Base-by-base conservation (phyloP, 2,888 invertebrate genomes). In the Phyllotreta cruciferae region DNA sequence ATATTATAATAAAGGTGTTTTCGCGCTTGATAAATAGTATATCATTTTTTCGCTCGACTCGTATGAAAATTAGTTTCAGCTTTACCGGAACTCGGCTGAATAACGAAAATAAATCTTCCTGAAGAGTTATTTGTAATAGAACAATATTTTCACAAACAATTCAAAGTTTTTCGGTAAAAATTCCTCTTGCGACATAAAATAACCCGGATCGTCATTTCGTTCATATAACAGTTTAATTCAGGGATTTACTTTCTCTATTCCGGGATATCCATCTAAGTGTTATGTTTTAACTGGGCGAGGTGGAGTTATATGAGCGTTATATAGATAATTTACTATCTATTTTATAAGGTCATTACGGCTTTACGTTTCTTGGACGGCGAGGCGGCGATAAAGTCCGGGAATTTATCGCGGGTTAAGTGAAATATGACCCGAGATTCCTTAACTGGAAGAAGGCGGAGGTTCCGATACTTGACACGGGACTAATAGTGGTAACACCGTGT, bases 351-450 rank as follows among this genome's bases (percentile, higher is more conserved):
- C 74, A 75, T 78, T 77, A 77, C 71, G 69, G 71, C 65, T 70
- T 68, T 73, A 70, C 73, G 72, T 71, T 75, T 69, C 67, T 67
- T 47, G 66, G 56, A 56, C 45, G 56, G 52, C 34, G 36, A 36
- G 54, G 64, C 69, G 69, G 74, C 73, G 76, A 78, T 78, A 76
- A 78, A 75, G 75, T 71, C 68, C 60, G 63, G 71, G 73, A 77
- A 78, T 79, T 79, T 78, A 78, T 79, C 74, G 76, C 73, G 69
- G 76, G 75, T 74, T 75, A 75, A 75, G 75, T 77, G 77, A 77
- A 77, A 76, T 72, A 77, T 76, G 75, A 75, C 71, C 73, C 66
- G 60, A 64, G 70, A 71, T 73, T 70, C 69, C 71, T 62, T 62
- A 62, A 66, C 42, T 44, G 50, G 55, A 49, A 62, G 66, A 62